Evolutionary conservation across 2,797 vertebrate species (phyloP).

Genomic region (Sebastes oblongus): DNA sequence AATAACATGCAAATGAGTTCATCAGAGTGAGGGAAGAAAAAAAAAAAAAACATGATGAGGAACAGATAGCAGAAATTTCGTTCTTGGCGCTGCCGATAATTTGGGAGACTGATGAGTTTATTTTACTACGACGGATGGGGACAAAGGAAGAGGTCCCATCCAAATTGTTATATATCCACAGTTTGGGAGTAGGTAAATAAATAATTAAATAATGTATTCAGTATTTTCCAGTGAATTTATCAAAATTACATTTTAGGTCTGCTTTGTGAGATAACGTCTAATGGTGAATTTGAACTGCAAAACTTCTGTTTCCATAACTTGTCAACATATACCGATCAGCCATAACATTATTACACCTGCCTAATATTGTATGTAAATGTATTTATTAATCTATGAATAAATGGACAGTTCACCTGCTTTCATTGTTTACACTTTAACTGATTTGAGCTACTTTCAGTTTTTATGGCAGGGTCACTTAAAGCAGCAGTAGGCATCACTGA

Average conservation of each 20-base stretch:
- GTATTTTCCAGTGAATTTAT: background rate
- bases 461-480: background rate
- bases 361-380: too few relatives aligned
- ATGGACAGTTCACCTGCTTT: background rate
- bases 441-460: background rate
- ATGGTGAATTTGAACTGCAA: background rate
- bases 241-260: background rate
- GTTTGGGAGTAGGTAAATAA: background rate
- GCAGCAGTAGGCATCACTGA: fast-evolving
- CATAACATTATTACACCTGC: too few relatives aligned
- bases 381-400: too few relatives aligned
- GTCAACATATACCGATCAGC: too few relatives aligned
- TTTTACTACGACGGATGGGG: constrained; percentile 28
- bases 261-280: constrained; percentile 5
- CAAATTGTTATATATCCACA: background rate
- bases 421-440: background rate
- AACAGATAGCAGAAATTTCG: constrained; percentile 38
- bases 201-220: background rate
- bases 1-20: constrained; percentile 75
- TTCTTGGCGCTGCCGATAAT: constrained; percentile 30
- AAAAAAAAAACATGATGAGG: constrained; percentile 33
- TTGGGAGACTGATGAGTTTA: constrained; percentile 51
- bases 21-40: constrained; percentile 33
- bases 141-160: constrained; percentile 30
- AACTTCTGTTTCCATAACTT: background rate